Evolutionary conservation across 2,888 invertebrate species (phyloP), one percentile per base, ranked within the genome.

Genomic region (Serripes groenlandicus): DNA sequence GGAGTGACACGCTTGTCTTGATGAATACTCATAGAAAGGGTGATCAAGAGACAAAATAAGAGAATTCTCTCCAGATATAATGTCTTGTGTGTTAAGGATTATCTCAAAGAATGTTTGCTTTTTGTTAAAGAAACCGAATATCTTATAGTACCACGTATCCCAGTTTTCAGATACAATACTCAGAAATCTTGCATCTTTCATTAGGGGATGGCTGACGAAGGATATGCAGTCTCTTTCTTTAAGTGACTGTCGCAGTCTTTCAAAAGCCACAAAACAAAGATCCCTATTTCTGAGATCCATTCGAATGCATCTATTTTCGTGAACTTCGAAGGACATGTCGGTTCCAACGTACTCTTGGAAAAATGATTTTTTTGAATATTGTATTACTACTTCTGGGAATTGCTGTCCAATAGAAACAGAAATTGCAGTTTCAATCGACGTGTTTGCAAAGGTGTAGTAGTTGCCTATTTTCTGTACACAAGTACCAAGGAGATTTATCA

Each of bases 371-470:
- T 3, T 37, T 3, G 23, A 64, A 23, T 11, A 23, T n/a, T 4
- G 21, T 11, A 64, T 35, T 1, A 23, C 11, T 35, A 21, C 35
- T 35, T 64, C 32, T 4, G 64, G 64, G 26, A 32, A 64, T 11
- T 23, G n/a, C 23, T 64, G 64, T 1, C 64, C 64, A 35, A 64
- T 5, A 2, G 64, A 64, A n/a, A 64, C 21, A 4, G 64, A 1
- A 37, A 64, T 64, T 28, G 64, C 64, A 64, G 18, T 37, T 64
- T 64, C 64, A 28, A 64, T 37, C 18, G 35, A 37, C 18, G 64
- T 34, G 26, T 11, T 37, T 18, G n/a, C 5, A 23, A 64, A 64
- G 1, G 1, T 64, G 64, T 64, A 35, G 21, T 11, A 11, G 21
- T n/a, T 32, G 5, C 26, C n/a, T 1, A 23, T 3, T 23, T 64